Evolutionary conservation across 2,113 vertebrate species (phyloP).

Genomic region (Phrynosoma platyrhinos): DNA sequence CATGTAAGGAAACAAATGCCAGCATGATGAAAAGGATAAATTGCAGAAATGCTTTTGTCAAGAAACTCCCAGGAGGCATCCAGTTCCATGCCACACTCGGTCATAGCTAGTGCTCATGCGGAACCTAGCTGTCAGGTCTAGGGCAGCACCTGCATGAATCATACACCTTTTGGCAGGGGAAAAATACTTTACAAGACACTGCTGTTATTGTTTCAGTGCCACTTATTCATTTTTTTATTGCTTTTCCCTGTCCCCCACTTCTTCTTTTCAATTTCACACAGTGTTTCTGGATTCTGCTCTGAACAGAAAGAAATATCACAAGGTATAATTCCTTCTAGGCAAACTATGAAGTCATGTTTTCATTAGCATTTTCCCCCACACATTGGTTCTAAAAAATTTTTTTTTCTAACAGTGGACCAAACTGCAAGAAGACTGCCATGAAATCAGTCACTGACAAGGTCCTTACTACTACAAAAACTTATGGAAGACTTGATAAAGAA

Average conservation of each 20-base stretch:
- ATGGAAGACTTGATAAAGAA: background rate
- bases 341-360: background rate
- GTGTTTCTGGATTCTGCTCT: background rate
- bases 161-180: background rate
- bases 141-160: slow-evolving; percentile 10
- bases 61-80: background rate
- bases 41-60: slow-evolving; percentile 25
- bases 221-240: background rate
- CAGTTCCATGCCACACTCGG: background rate
- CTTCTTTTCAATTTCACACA: accelerated
- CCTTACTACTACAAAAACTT: background rate
- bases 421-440: background rate
- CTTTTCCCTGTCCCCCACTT: background rate
- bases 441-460: background rate
- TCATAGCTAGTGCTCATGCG: slow-evolving; percentile 5
- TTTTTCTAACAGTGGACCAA: background rate
- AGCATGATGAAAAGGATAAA: background rate
- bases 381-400: background rate
- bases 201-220: background rate
- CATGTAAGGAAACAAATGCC: slow-evolving; percentile 39
- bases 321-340: background rate
- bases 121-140: background rate
- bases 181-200: background rate
- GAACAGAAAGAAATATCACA: background rate
- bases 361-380: background rate